Evolutionary conservation across 92 coral and sea anemone genomes (phyloP), one percentile per base, ranked within the genome.

Genomic region (Plumapathes pennacea): DNA sequence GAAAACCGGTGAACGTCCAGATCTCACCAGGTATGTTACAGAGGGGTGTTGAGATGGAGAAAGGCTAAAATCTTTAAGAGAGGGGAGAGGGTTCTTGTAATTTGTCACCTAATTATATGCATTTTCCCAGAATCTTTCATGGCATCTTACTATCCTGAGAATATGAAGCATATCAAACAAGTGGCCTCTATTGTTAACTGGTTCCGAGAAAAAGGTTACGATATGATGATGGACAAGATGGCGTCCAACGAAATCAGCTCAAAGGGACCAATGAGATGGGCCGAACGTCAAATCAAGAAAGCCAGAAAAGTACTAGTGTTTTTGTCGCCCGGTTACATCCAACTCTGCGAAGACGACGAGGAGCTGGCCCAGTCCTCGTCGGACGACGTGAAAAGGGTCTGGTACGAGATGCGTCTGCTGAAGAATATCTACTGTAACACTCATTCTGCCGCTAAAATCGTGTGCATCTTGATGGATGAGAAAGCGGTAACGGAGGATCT

Each of bases 241-340:
- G 39, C 25, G 26, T 40, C 42, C 15, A 30, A 13, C 62, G 73
- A 66, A 20, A 29, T 54, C 12, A 30, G 49, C 11, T 23, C 40
- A 29, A 45, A 34, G 26, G 73, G 73, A 17, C 73, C 73, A 30
- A 54, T 53, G 10, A 61, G 73, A 7, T 66, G 73, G 73, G 73
- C 63, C 20, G 62, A 66, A 15, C 73, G 54, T n/a, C 73, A 66
- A 30, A 66, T 66, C 30, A 53, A 31, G 34, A 40, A 42, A 31
- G 73, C 73, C 1, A 31, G 19, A 38, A 66, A 66, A 28, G 32
- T 66, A 31, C 54, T 66, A 3, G 63, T 66, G 14, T 66, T 66
- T 31, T 50, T 66, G 42, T 66, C 73, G 23, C 73, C 73, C 11
- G 63, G 62, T 2, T 50, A 52, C 54, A 10, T 66, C 52, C 73